Evolutionary conservation across 2,888 invertebrate species (phyloP), one percentile per base, ranked within the genome.

Genomic region (Phortica okadai): DNA sequence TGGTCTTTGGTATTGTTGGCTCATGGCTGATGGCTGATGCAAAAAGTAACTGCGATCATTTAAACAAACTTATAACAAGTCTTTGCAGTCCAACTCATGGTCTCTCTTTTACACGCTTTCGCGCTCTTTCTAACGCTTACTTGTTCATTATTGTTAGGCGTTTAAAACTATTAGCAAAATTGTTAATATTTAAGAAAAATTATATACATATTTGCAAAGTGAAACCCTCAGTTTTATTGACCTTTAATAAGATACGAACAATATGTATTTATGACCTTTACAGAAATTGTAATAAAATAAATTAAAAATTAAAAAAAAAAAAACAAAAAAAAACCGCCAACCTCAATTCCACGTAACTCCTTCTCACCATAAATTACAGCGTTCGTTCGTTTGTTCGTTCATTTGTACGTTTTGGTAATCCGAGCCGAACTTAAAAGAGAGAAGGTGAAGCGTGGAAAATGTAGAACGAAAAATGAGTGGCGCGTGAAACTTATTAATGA

Each of bases 401-500:
- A 16, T 59, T 21, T 25, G 21, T 59, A 14, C 21, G 21, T 59
- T 6, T 59, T 81, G 80, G 88, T 85, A 85, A 85, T 85, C 83
- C 79, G 85, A 85, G 80, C 81, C 83, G 77, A 79, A 82, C 83
- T 75, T 79, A 77, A 79, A 75, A 76, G 78, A 74, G 25, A 56
- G 21, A 72, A 56, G 16, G 42, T 11, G n/a, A 59, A 67, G 14
- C 41, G 50, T 50, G 50, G 14, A 33, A 41, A 66, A 14, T 14
- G 8, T 42, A 25, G 54, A 70, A 54, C 85, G 88, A 88, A 88
- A 85, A 86, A 80, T 86, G 88, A 85, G 84, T 84, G 85, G 80
- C 88, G 87, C 88, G 87, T 86, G 85, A 88, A 88, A 88, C 85
- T 85, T 88, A 88, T 88, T 88, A 88, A 88, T 86, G 85, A 85